Base-by-base conservation (phyloP, 2,888 invertebrate species). In the Cantharis nigra region DNA sequence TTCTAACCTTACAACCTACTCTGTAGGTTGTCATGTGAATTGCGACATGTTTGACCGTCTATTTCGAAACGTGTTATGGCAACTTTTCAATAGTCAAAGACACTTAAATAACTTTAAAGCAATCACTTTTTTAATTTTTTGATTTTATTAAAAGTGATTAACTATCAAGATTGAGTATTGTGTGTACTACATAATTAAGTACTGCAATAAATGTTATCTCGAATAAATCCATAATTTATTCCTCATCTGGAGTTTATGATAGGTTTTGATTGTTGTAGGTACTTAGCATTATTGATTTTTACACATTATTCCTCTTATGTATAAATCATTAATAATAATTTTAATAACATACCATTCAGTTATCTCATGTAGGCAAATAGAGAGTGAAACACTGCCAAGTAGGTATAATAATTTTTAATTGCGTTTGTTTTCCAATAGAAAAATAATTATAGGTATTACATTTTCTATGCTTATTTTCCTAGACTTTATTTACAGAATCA, bases 1-100 rank as follows among this genome's bases (percentile, higher is more conserved):
- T 80, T 70, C 76, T 79, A 80, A 79, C 78, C 79, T 79, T 78
- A 79, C 80, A 79, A 78, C 80, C 79, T 78, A 80, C 80, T 75
- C 49, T 49, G 7, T 49, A 76, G 69, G 74, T 76, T 80, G 76
- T 72, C 69, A 74, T 76, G 74, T 76, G 69, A 76, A 74, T 76
- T 78, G 78, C 76, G 76, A 78, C 76, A 76, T 78, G 70, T 70
- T 72, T 30, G 49, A 64, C 72, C 13, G 28, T 72, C 28, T 78
- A 63, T 78, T 76, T 78, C 78, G 76, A 78, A 78, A 76, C 78
- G 71, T 69, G 76, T 76, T 78, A 71, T 69, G 23, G 23, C 67
- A 73, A 67, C 28, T 67, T 70, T 71, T 75, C 67, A 69, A 76
- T 76, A 28, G 69, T 13, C 65, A 23, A 67, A 67, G 20, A 23